Base-by-base conservation (phyloP, 2,113 vertebrate genomes). In the Vireo altiloquus region DNA sequence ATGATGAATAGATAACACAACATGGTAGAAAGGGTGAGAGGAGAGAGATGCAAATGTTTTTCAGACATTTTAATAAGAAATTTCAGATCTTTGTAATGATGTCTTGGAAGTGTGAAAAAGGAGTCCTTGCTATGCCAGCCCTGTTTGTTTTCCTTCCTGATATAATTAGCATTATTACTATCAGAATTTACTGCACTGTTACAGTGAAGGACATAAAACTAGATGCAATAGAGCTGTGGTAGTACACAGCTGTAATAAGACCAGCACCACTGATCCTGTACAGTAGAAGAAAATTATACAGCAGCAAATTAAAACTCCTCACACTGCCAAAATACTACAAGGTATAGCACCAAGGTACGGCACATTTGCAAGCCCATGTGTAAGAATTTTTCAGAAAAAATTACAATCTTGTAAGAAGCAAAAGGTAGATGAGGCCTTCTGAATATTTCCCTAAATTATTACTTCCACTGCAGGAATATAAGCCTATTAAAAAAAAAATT, bases 281-380 rank as follows among this genome's bases (percentile, higher is more conserved):
- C 5, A 76, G n/a, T 18, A 86, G 57, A 53, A 72, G 4, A 77
- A 57, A 63, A 66, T 44, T 15, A 59, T 59, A 57, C 8, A 84
- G 60, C 39, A 75, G 27, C 69, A 89, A 71, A 89, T 28, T 24
- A 78, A n/a, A 71, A n/a, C 61, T 59, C 18, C 28, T 57, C 25
- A 52, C 40, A 21, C 24, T n/a, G 27, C 16, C 61, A 85, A 71
- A 95, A 68, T 0, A 0, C 33, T 28, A 33, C 25, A 46, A 91
- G 42, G 42, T 35, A 42, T 35, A 7, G 2, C 47, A 40, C 10
- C 0, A 0, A 69, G 40, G 27, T n/a, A 47, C 6, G 19, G 50
- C 35, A 56, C 28, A 35, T 46, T 25, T 70, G 31, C 49, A 92
- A 83, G 28, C 18, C 46, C 23, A 33, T 0, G 0, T 6, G 4